Base-by-base conservation (phyloP, 2,113 vertebrate species). In the Penelope pileata region DNA sequence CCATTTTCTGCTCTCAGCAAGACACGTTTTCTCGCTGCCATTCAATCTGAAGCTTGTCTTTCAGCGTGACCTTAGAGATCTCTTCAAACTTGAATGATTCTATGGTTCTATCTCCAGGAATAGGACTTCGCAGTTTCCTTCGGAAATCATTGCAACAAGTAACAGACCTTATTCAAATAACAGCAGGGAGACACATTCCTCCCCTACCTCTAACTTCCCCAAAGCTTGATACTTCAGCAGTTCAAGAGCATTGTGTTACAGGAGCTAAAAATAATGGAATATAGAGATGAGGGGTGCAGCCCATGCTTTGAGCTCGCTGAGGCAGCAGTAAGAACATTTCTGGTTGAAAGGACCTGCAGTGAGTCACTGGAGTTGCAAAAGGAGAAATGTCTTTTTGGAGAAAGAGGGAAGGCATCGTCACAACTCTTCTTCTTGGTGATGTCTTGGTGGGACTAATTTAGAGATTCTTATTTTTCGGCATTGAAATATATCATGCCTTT, bases 171-270 rank as follows among this genome's bases (percentile, higher is more conserved):
- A 51, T 54, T 63, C n/a, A 36, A 38, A 69, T 15, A n/a, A 7
- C 16, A 7, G 12, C 54, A 32, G 22, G 74, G 42, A 54, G 48
- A 36, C 14, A 10, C 36, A 10, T 74, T 77, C 60, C 11, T 74
- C 22, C 47, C 51, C 8, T 42, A 56, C 32, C 51, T 74, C 82
- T 66, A 34, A 40, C 22, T 85, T 74, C 64, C 80, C 70, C 29
- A 74, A 54, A 70, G 60, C 66, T 7, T 42, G 26, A 12, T 16
- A 36, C 42, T 9, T 19, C 19, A 68, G 17, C 23, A 12, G 14
- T 32, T 66, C 27, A 43, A 27, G 45, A 69, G n/a, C 0, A 0
- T 47, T 77, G 48, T 1, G 1, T 47, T 70, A 34, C 15, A 80
- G 63, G 17, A 90, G 86, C 27, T 84, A 40, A 68, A 87, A 64